Base-by-base conservation (phyloP, 2,888 invertebrate genomes). In the Ectemnius continuus region DNA sequence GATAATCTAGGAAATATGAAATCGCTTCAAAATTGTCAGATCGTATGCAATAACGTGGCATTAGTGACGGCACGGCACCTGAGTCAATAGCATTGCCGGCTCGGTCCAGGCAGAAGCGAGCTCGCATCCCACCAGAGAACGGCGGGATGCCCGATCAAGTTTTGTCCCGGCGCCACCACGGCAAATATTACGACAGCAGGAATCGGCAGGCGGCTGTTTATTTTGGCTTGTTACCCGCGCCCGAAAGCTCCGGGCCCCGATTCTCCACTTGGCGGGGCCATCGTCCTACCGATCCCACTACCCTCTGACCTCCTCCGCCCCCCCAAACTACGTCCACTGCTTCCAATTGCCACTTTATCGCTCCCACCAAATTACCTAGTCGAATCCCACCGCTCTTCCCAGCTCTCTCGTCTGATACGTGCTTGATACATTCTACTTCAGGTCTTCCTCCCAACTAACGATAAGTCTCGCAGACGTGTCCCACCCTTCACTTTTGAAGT, bases 11-110 rank as follows among this genome's bases (percentile, higher is more conserved):
- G 77, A 85, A 87, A 87, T 86, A 85, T 85, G 83, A 86, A 87
- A 87, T 86, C 83, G 81, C 82, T 86, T 74, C 60, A 82, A 85
- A 85, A 87, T 86, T 80, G 86, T 84, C 84, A 84, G 79, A 84
- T 84, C 84, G 79, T 79, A 84, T 84, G 88, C 87, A 87, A 88
- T 88, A 87, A 87, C 83, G 81, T 65, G 80, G 85, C 81, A 87
- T 88, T 88, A 88, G 83, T 68, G 76, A 70, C 64, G 73, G n/a
- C 56, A 48, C 36, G 48, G 26, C 20, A 20, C 16, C 59, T 45
- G 46, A 52, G 79, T 66, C 84, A 79, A 83, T 80, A 81, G 66
- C 70, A 52, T 83, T 73, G 52, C 4, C 74, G 36, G 36, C 5
- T 36, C n/a, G 60, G 63, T 16, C 60, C 11, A 4, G 4, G 4